Evolutionary conservation across 2,113 vertebrate species (phyloP).

Genomic region (Rynchops niger): DNA sequence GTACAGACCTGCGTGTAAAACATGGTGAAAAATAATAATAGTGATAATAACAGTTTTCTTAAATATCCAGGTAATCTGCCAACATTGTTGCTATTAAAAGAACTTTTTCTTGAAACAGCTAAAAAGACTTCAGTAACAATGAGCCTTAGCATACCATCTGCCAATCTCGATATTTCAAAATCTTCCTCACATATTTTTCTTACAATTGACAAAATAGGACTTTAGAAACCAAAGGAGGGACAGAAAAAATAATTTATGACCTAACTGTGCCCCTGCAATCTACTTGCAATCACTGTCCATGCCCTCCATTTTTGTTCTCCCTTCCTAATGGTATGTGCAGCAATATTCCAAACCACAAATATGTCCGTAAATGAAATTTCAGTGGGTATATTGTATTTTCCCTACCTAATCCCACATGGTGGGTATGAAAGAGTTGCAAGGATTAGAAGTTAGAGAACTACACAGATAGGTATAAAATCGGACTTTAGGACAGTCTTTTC

Average conservation of each 20-base stretch:
- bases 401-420: not conserved
- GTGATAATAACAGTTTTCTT: not conserved
- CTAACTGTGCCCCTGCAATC: not conserved
- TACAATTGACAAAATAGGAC: not conserved
- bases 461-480: not conserved
- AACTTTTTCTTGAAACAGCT: not conserved
- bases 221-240: not conserved
- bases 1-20: not conserved
- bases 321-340: not conserved
- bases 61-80: not conserved
- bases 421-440: not conserved
- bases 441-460: not conserved
- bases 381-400: not conserved
- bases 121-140: not conserved
- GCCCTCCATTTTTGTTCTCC: not conserved
- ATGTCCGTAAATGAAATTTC: not conserved
- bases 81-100: not conserved
- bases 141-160: not conserved
- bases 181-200: not conserved
- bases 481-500: not conserved
- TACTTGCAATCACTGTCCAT: not conserved
- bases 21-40: not conserved
- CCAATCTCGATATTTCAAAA: not conserved
- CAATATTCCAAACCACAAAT: not conserved
- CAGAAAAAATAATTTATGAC: not conserved